Conservation (phyloP, 2,888 invertebrate genomes). For the Mesorhabditis spiculigera region DNA sequence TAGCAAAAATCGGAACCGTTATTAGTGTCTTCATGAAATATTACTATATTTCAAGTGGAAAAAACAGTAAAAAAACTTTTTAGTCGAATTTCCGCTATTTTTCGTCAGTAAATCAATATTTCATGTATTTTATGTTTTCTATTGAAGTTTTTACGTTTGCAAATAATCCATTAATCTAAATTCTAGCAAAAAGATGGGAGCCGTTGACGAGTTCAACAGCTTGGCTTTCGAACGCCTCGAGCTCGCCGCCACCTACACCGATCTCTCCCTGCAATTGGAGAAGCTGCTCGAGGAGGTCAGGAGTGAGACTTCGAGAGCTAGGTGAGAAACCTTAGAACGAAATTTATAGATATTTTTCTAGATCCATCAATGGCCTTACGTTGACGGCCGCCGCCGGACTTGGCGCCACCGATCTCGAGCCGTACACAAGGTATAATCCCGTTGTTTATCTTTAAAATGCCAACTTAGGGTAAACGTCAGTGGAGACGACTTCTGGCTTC, state of each 20-base stretch:
- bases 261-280: not conserved
- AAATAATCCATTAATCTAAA: not conserved
- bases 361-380: not conserved
- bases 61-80: too few relatives aligned
- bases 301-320: not conserved
- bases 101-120: too few relatives aligned
- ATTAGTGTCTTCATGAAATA: too few relatives aligned
- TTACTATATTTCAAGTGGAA: too few relatives aligned
- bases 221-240: not conserved
- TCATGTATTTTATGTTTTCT: too few relatives aligned
- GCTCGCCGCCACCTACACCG: not conserved
- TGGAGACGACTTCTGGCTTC: not conserved
- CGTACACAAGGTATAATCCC: too few relatives aligned
- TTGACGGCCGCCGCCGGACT: not conserved
- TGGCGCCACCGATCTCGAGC: not conserved
- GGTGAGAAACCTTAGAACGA: not conserved
- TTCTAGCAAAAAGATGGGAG: not conserved
- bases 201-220: not conserved
- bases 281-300: not conserved
- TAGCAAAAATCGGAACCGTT: too few relatives aligned
- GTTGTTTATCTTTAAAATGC: too few relatives aligned
- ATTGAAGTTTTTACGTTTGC: too few relatives aligned
- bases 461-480: not conserved
- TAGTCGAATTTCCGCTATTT: too few relatives aligned
- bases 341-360: not conserved